Conservation (phyloP, 2,797 vertebrate species). For the Pseudochaenichthys georgianus region DNA sequence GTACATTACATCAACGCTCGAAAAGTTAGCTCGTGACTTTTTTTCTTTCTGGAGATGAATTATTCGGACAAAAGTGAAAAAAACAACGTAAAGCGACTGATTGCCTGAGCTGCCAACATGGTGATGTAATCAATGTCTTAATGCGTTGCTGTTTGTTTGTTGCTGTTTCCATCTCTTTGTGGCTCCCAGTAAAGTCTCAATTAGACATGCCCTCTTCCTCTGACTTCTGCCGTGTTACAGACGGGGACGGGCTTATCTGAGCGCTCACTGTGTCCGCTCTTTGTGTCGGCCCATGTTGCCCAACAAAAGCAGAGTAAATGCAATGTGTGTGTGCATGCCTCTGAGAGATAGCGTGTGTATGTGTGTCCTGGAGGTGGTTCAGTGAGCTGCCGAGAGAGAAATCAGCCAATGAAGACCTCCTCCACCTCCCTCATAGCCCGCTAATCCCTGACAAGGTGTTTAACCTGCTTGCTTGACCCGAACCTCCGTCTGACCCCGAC, state of each 20-base stretch:
- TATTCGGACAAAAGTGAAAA: not conserved
- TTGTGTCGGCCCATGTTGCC: conserved; percentile 59
- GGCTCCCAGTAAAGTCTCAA: conserved; percentile 39
- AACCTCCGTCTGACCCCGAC: conserved; percentile 70
- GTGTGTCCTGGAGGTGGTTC: conserved; percentile 59
- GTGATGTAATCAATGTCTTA: not conserved
- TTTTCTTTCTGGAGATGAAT: not conserved
- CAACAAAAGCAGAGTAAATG: conserved; percentile 66
- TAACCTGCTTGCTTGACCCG: conserved; percentile 77
- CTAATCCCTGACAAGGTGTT: conserved; percentile 84
- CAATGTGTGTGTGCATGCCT: conserved; percentile 45
- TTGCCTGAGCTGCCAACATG: not conserved
- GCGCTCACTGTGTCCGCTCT: conserved; percentile 49
- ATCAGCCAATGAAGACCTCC: conserved; percentile 70
- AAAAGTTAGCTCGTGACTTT: not conserved
- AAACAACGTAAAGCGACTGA: not conserved
- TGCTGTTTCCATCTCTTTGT: conserved; percentile 23
- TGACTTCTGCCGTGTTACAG: conserved; percentile 35
- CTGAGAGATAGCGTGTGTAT: conserved; percentile 39
- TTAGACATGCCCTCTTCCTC: conserved; percentile 48
- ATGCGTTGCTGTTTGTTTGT: conserved; percentile 21
- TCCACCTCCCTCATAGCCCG: conserved; percentile 54
- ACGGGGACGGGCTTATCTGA: conserved; percentile 55
- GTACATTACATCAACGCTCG: not conserved
- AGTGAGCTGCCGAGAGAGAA: conserved; percentile 54